These are phyloP conservation scores for Orientallactaga sibirica DNA, from an alignment of 2,797 vertebrate species.

Conservation along the genomic window DNA sequence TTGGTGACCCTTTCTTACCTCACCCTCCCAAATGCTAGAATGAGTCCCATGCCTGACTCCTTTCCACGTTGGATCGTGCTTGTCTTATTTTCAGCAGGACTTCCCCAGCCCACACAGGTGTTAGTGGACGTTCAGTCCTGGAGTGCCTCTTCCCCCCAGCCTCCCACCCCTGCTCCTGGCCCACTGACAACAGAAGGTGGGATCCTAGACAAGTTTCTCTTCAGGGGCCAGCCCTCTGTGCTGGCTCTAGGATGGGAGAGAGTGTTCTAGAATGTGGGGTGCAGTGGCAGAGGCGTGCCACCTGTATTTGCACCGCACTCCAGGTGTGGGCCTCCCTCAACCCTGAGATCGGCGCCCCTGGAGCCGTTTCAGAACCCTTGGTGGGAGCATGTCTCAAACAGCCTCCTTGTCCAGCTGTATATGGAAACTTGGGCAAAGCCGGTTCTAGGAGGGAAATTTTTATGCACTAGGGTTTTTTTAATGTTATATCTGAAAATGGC, in stretches of 20 bases:
- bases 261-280: background rate
- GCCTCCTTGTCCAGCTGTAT: background rate
- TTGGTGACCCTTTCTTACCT: background rate
- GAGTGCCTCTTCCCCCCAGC: too few relatives aligned
- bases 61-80: background rate
- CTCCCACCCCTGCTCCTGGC: too few relatives aligned
- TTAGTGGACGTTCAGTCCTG: background rate
- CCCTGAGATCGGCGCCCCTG: background rate
- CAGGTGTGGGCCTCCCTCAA: background rate
- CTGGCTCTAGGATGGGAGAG: background rate
- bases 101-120: background rate
- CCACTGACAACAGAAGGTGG: background rate
- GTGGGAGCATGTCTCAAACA: background rate
- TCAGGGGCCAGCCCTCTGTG: background rate
- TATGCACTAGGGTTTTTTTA: background rate
- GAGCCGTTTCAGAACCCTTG: background rate
- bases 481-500: background rate
- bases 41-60: background rate
- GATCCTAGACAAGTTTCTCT: background rate
- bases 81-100: background rate
- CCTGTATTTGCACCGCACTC: background rate
- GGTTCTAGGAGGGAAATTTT: constrained; percentile 3
- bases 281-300: background rate
- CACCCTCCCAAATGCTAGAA: background rate
- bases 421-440: background rate